Conservation (phyloP, 2,113 vertebrate genomes). For the Bostrychus sinensis region DNA sequence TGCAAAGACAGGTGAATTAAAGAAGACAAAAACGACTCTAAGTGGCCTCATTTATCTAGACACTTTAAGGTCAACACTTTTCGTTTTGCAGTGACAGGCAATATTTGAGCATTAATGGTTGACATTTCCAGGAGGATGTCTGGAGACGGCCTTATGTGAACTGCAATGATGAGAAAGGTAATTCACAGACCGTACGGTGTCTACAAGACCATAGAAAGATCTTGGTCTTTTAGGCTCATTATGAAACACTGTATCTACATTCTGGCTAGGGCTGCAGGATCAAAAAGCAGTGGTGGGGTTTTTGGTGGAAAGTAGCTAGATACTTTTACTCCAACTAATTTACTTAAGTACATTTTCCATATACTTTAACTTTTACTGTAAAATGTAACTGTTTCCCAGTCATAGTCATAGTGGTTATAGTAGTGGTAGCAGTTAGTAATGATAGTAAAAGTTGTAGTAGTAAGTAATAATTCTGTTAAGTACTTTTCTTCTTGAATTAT, state of each 20-base stretch:
- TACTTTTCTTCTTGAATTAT: no score
- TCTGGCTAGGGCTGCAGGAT: neutral
- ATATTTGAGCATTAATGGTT: constrained; percentile 70
- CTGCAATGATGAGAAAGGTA: constrained; percentile 46
- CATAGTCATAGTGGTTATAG: no score
- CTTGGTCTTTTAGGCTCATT: neutral
- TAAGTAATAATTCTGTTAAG: no score
- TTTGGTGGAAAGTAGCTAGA: no score
- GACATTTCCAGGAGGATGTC: constrained; percentile 73
- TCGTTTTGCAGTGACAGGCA: constrained; percentile 58
- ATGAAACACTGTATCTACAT: neutral
- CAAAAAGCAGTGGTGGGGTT: no score
- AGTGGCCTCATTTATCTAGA: constrained; percentile 68
- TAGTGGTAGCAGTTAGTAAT: no score
- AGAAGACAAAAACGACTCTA: constrained; percentile 56
- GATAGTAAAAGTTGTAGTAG: no score
- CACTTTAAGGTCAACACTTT: constrained; percentile 63
- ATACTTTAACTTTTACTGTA: no score
- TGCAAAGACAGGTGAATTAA: constrained; percentile 36
- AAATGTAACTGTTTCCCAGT: no score
- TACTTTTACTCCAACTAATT: no score
- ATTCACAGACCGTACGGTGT: constrained; percentile 44
- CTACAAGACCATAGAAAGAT: constrained; percentile 11
- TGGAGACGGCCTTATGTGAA: constrained; percentile 44
- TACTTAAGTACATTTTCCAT: no score